Percentiles rank a stretch among this genome's conserved stretches.
Conservation (phyloP, 2,888 invertebrate species). For the Drosophila ezoana region DNA sequence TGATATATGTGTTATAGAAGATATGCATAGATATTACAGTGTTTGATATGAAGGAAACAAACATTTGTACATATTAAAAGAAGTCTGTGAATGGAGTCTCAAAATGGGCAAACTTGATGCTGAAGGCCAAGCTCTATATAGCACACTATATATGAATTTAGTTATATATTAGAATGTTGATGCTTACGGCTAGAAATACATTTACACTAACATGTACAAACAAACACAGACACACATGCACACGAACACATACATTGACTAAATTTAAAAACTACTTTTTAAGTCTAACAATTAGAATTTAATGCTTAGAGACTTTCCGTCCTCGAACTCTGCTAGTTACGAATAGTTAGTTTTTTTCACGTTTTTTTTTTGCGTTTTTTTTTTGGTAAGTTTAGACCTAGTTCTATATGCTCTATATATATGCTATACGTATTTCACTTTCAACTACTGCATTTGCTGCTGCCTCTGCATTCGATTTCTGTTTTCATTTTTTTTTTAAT, state of each 20-base stretch:
- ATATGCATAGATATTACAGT: no score
- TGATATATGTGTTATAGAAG: no score
- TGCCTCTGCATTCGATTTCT: constrained; percentile 13
- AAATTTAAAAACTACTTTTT: constrained; percentile 44
- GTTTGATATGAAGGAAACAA: no score
- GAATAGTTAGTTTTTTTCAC: constrained; percentile 35
- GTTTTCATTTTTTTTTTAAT: constrained; percentile 29
- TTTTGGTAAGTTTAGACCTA: constrained; percentile 23
- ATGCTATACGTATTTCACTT: constrained; percentile 18
- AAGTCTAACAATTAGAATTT: constrained; percentile 57
- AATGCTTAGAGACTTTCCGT: constrained; percentile 36
- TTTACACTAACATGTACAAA: constrained; percentile 75
- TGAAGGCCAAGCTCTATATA: constrained; percentile 15
- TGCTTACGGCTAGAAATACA: constrained; percentile 55
- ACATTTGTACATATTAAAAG: neutral
- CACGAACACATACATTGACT: constrained; percentile 68
- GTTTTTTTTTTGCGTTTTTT: neutral
- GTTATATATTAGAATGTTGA: constrained; percentile 13
- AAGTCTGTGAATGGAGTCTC: neutral
- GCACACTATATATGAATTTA: constrained; percentile 14
- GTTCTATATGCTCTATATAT: constrained; percentile 7
- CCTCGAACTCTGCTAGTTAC: constrained; percentile 44
- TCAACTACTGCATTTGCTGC: constrained; percentile 10
- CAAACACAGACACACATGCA: constrained; percentile 56
- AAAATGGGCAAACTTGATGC: constrained; percentile 31